Evolutionary conservation across 2,797 vertebrate species (phyloP).

Genomic region (Fratercula arctica): DNA sequence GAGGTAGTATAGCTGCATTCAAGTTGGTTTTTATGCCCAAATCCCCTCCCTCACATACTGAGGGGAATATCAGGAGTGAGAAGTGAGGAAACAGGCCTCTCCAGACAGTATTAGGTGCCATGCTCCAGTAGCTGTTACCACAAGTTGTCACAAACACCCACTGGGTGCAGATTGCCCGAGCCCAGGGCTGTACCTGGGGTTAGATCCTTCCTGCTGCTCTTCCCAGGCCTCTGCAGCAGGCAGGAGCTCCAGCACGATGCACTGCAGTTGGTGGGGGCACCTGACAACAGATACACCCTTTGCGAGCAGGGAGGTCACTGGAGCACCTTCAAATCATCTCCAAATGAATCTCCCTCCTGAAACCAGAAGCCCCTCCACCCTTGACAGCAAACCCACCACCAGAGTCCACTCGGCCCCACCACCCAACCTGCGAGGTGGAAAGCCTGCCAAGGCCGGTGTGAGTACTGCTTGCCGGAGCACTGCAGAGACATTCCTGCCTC

Average conservation of each 20-base stretch:
- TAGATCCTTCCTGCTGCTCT: not conserved
- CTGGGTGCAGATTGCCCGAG: fast-evolving
- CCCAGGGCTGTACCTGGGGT: not conserved
- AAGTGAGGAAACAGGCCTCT: not conserved
- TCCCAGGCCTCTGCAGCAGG: not conserved
- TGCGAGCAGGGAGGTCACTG: not conserved
- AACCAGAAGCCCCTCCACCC: not conserved
- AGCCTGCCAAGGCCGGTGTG: not conserved
- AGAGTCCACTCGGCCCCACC: fast-evolving
- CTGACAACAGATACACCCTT: not conserved
- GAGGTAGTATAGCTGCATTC: not conserved
- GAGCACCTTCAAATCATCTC: not conserved
- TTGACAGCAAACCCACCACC: not conserved
- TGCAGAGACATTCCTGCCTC: not conserved
- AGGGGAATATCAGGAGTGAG: not conserved
- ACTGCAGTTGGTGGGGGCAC: not conserved
- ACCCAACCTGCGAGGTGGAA: fast-evolving
- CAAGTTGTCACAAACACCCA: not conserved
- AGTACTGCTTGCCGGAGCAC: not conserved
- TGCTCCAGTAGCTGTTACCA: not conserved
- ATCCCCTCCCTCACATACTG: fast-evolving
- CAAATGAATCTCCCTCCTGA: not conserved
- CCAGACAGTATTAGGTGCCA: not conserved
- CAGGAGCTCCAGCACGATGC: not conserved
- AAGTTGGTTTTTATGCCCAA: not conserved